These are phyloP conservation scores for Bursaphelenchus okinawaensis DNA, from an alignment of 2,888 invertebrate species.

Conservation along the genomic window DNA sequence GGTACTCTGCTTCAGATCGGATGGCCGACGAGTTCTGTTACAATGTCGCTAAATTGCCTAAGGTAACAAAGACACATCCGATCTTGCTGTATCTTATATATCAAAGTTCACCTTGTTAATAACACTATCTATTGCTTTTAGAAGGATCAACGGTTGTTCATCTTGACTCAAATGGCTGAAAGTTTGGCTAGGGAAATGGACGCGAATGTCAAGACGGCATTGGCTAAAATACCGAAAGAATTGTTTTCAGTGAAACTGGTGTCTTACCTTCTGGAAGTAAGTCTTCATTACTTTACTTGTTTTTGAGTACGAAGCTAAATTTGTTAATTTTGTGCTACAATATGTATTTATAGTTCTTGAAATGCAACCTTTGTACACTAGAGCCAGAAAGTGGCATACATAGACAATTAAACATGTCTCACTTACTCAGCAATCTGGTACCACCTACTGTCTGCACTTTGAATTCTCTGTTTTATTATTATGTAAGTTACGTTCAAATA, in stretches of 20 bases:
- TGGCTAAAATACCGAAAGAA: background rate
- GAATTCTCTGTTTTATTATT: background rate
- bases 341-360: too few species aligned
- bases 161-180: slow-evolving; percentile 7
- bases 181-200: slow-evolving; percentile 1
- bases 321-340: too few species aligned
- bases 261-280: too few species aligned
- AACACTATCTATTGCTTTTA: background rate
- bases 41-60: slow-evolving; percentile 9
- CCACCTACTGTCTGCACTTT: background rate
- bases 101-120: too few species aligned
- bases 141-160: slow-evolving; percentile 8
- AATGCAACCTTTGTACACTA: too few species aligned
- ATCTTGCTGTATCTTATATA: too few species aligned
- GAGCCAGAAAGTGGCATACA: too few species aligned
- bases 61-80: too few species aligned
- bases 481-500: background rate
- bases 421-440: background rate
- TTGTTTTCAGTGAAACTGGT: too few species aligned
- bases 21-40: slow-evolving; percentile 13
- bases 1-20: slow-evolving; percentile 13
- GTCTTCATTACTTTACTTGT: too few species aligned
- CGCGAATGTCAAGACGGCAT: background rate
- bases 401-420: background rate
- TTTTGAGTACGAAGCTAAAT: too few species aligned